Conservation (phyloP, 1,140 invertebrate species). For the Lepeophtheirus salmonis region DNA sequence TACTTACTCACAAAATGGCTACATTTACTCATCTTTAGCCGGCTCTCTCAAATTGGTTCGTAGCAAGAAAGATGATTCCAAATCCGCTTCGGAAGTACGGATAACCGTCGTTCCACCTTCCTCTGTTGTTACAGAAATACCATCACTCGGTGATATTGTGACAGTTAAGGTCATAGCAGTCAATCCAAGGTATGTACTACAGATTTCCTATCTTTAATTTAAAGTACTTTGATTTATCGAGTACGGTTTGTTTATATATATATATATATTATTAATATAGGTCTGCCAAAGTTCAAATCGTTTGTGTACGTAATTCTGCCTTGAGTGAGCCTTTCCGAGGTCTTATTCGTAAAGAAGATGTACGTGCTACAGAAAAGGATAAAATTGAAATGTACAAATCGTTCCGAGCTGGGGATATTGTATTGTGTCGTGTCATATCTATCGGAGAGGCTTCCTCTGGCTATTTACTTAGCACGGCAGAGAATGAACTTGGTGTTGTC, state of each 20-base stretch:
- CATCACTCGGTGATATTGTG: conserved; percentile 56
- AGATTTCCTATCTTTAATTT: neutral
- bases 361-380: conserved; percentile 66
- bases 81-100: conserved; percentile 27
- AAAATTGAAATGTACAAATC: conserved; percentile 73
- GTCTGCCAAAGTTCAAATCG: conserved; percentile 32
- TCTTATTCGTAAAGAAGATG: conserved; percentile 63
- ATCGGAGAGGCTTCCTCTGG: conserved; percentile 28
- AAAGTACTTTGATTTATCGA: conserved; percentile 1
- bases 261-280: neutral
- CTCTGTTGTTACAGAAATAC: conserved; percentile 49
- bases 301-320: conserved; percentile 56
- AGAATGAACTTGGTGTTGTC: conserved; percentile 83
- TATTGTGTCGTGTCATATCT: conserved; percentile 72
- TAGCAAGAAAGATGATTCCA: neutral
- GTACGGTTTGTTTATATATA: conserved; percentile 12
- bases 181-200: conserved; percentile 10
- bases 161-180: conserved; percentile 45
- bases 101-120: conserved; percentile 40
- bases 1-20: conserved; percentile 60
- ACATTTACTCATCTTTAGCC: conserved; percentile 60
- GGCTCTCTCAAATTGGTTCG: conserved; percentile 43
- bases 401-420: conserved; percentile 58
- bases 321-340: conserved; percentile 55
- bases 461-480: conserved; percentile 34